phyloP scores from a whole-genome alignment of 2,888 invertebrate species.

The Dasysyrphus tricinctus region DNA sequence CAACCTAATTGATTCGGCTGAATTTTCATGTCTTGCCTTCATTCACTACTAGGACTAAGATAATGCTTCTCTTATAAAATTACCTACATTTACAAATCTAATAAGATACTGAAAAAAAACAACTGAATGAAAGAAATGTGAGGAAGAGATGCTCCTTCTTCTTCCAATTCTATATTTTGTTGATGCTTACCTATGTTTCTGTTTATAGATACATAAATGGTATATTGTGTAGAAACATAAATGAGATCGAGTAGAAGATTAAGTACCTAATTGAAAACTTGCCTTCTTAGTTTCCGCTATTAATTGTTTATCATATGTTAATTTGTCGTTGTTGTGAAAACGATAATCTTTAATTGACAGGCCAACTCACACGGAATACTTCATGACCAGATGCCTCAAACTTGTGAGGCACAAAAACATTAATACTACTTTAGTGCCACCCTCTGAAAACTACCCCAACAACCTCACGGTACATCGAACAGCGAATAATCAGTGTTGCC shows the following conservation, averaged over 20 bases:
- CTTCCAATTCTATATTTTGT: no score
- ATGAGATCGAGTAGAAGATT: background rate
- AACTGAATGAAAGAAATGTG: no score
- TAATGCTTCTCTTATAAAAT: no score
- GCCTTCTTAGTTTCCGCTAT: background rate
- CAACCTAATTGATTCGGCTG: no score
- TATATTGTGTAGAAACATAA: no score
- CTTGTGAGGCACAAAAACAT: conserved; percentile 26
- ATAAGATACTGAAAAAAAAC: no score
- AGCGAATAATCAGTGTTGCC: background rate
- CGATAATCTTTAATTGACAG: conserved; percentile 60
- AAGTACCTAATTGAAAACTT: background rate
- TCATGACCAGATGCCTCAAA: conserved; percentile 52
- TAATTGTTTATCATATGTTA: background rate
- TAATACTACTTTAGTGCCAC: background rate
- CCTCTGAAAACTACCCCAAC: background rate
- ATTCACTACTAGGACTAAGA: no score
- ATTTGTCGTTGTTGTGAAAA: background rate
- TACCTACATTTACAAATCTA: no score
- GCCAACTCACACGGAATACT: conserved; percentile 33
- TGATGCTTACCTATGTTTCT: no score
- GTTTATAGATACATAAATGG: no score
- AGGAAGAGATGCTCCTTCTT: no score
- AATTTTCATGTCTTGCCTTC: no score
- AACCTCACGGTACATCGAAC: background rate